Evolutionary conservation across 2,113 vertebrate species (phyloP), one percentile per base, ranked within the genome.

Genomic region (Nibea albiflora): DNA sequence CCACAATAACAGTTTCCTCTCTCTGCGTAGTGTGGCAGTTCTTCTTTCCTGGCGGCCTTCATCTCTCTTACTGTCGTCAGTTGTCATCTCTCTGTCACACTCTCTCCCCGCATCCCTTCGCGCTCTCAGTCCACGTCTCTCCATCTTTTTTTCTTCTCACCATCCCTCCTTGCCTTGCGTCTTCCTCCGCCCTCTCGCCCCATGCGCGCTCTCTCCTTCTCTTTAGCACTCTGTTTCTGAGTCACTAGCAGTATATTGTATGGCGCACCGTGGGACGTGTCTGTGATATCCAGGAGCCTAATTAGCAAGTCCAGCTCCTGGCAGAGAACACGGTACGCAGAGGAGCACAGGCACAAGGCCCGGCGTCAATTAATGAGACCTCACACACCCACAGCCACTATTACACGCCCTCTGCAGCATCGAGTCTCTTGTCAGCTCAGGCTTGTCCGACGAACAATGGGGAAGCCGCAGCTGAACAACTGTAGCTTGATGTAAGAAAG

Each of bases 231-330:
- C 65, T 52, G 69, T 76, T 73, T 86, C 93, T 84, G 85, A 89
- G 84, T 88, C 84, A 86, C 89, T 75, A 66, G 69, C 88, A 85
- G 76, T 87, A 86, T 89, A 92, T 88, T 93, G 79, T 83, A 84
- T 68, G 65, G 83, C n/a, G 16, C 78, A 83, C 91, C 88, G 31
- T 83, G 92, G 94, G 92, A 93, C 87, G 44, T 92, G 91, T 93
- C 92, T 93, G 86, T 86, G 90, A 95, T 90, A 91, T 94, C 91
- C 92, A 89, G 76, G 86, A 94, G 92, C 90, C 91, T 95, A 94
- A 95, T 95, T 95, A 95, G 95, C 91, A 78, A 92, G 90, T 90
- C 88, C 87, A 84, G 92, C 84, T 89, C 90, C 91, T 93, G 94
- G 93, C 93, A 91, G 74, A 78, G 88, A 88, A 87, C 88, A 90